Evolutionary conservation across 35 echinoderm and acorn worm genomes (phyloP), one percentile per base, ranked within the genome.

Genomic region (Apostichopus parvimensis): DNA sequence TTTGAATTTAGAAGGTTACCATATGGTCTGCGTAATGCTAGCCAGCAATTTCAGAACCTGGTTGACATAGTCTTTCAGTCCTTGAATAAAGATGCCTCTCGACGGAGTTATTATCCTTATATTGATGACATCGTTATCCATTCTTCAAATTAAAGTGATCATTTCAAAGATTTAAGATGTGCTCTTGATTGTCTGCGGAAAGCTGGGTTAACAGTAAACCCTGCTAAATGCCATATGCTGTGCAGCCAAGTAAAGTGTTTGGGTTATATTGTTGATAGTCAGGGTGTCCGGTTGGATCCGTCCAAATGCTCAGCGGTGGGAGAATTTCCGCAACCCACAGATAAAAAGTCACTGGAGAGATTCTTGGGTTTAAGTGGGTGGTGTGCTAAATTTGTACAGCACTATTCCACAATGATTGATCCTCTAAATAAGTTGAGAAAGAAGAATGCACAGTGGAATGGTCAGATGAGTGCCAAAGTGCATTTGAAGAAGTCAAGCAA

Each of bases 401-500:
- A 28, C 26, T 28, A 28, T 28, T 28, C 26, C 26, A 28, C 26
- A 28, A 28, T 28, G 26, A 28, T 28, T 28, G 26, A 28, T 28
- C 26, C 26, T 28, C 26, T 28, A 28, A 28, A 28, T 28, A 28
- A 28, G 26, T 28, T 28, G 26, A 28, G 26, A 28, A 28, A 28
- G 26, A 28, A 28, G 26, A 28, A 28, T 28, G 26, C 26, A 28
- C 26, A 28, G 26, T 28, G 87, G 87, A 90, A 1, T 90, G 87
- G 22, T 90, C 61, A 13, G 5, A 90, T 20, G 87, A 12, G 6
- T 90, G 87, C 28, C 64, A 90, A 53, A 52, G 9, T 21, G 62
- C 71, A 57, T 90, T 90, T 90, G 62, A 5, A 14, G 17, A 53
- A 10, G 71, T 77, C 24, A 90, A 90, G 12, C 64, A 90, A 28